Conservation (phyloP, 2,797 vertebrate species). For the Fratercula arctica region DNA sequence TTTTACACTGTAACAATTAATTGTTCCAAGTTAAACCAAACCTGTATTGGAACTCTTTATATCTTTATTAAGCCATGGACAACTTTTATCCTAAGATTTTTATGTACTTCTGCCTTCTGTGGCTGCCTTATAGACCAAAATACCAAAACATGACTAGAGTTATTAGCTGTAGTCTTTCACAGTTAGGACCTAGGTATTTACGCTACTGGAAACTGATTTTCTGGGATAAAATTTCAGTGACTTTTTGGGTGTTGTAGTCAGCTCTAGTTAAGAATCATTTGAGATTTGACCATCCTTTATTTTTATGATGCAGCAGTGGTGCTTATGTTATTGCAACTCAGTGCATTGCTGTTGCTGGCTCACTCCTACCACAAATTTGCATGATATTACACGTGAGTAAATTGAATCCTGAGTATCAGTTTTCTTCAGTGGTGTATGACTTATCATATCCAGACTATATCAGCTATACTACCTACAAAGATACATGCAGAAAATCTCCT, state of each 20-base stretch:
- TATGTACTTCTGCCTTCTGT: background rate
- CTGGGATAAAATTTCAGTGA: background rate
- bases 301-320: background rate
- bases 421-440: background rate
- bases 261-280: background rate
- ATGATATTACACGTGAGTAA: background rate
- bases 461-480: background rate
- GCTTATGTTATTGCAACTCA: background rate
- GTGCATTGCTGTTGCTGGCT: background rate
- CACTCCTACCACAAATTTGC: background rate
- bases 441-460: background rate
- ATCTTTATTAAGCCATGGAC: background rate
- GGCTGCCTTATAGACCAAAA: background rate
- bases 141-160: background rate
- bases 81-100: background rate
- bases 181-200: background rate
- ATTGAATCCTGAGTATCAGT: background rate
- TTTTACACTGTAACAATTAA: background rate
- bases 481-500: background rate
- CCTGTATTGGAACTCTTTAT: background rate
- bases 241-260: background rate
- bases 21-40: background rate
- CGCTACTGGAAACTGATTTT: background rate
- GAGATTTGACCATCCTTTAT: background rate
- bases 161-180: background rate